Evolutionary conservation across 2,888 invertebrate genomes (phyloP), one percentile per base, ranked within the genome.

Genomic region (Dasysyrphus tricinctus): DNA sequence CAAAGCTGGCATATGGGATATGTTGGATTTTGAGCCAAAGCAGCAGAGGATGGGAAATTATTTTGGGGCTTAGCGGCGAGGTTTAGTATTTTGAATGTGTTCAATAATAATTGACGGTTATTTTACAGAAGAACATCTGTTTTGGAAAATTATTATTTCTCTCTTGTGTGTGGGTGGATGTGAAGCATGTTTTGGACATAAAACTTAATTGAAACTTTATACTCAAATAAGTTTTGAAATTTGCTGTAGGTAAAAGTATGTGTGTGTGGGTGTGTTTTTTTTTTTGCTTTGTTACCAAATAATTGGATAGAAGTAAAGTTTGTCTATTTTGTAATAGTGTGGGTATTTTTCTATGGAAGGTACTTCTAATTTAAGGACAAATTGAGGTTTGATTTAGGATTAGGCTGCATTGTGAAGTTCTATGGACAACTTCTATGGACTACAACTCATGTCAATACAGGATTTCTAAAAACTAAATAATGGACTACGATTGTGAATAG

Each of bases 101-200:
- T 69, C 69, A 69, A 69, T 69, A 69, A 69, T 69, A 69, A 69
- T 69, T 69, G 69, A 69, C 69, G 69, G 69, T 69, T 69, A 69
- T 69, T 69, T 69, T 54, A 54, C 69, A 54, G 54, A 69, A 39
- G 29, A 69, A 69, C 69, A 69, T 69, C 69, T 69, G 69, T 69
- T 69, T 69, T 69, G 39, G 69, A 69, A 54, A 39, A 54, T 54
- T 54, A 29, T 54, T 69, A 39, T 54, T 24, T 14, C 24, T 39
- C 34, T 34, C 11, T 8, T 57, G 9, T 34, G 51, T 24, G 19
- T n/a, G 11, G 51, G 39, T 24, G 67, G 67, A 51, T 39, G 49
- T 51, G 37, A 16, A 32, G 44, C n/a, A 69, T 69, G 69, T 69
- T 69, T 69, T 29, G 39, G 69, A 69, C 69, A 69, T 24, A 69